A percentile compares a stretch with the other conserved stretches of the same genome.
These are phyloP conservation scores for Pollenia griseotomentosa DNA, from an alignment of 2,888 invertebrate genomes.

Conservation along the genomic window DNA sequence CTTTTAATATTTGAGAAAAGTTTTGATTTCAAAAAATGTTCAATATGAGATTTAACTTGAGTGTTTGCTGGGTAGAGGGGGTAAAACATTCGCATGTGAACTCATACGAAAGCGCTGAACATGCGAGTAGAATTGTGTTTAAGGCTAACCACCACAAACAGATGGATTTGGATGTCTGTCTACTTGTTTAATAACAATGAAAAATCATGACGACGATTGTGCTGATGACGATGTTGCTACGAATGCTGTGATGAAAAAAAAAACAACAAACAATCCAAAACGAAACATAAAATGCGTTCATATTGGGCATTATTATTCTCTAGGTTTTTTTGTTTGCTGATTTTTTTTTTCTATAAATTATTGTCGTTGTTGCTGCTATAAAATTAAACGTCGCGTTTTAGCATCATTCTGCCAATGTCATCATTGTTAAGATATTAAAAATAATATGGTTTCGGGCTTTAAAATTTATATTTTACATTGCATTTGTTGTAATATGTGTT, in stretches of 20 bases:
- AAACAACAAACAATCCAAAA: background rate
- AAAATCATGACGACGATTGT: slow-evolving; percentile 34
- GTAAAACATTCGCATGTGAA: slow-evolving; percentile 62
- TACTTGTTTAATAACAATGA: slow-evolving; percentile 49
- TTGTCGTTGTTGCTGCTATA: slow-evolving; percentile 72
- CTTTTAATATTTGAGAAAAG: too few species aligned
- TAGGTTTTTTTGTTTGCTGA: slow-evolving; percentile 26
- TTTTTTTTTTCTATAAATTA: slow-evolving; percentile 45
- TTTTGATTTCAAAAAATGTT: too few species aligned
- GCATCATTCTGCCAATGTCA: slow-evolving; percentile 74
- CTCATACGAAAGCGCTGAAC: slow-evolving; percentile 48
- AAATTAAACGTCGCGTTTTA: slow-evolving; percentile 74
- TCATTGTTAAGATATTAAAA: slow-evolving; percentile 74
- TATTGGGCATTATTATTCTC: slow-evolving; percentile 79
- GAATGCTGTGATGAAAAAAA: slow-evolving; percentile 53
- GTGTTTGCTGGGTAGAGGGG: too few species aligned
- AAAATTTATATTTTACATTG: slow-evolving; percentile 56
- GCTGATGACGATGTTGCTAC: slow-evolving; percentile 34
- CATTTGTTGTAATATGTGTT: slow-evolving; percentile 25
- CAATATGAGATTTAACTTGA: too few species aligned
- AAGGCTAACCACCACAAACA: slow-evolving; percentile 42
- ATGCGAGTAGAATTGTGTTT: slow-evolving; percentile 43
- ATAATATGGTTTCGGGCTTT: slow-evolving; percentile 70
- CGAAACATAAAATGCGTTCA: slow-evolving; percentile 68
- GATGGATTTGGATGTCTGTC: slow-evolving; percentile 64